Evolutionary conservation across 2,113 vertebrate species (phyloP), one percentile per base, ranked within the genome.

Genomic region (Donacobius atricapilla): DNA sequence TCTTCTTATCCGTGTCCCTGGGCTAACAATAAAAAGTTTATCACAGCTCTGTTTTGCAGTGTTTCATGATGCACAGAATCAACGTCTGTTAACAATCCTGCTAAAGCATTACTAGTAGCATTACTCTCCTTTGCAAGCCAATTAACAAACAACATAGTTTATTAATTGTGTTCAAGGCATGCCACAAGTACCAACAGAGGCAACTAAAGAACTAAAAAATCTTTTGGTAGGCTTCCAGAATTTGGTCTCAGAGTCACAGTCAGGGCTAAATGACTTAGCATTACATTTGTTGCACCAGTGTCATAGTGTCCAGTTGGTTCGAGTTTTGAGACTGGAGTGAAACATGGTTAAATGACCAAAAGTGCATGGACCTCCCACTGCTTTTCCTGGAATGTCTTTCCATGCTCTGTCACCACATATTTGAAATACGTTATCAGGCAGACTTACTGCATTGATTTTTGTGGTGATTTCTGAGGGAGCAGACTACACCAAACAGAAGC

Each of bases 251-350:
- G n/a, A 48, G 18, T 61, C 3, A 33, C 17, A 68, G 28, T 39
- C n/a, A 57, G 22, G 42, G 22, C 13, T 24, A 39, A 47, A 33
- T 39, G 13, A 31, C 4, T 66, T 3, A 39, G 13, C 16, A 39
- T 18, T 19, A 45, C 1, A 0, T 37, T 45, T 66, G 23, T 66
- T 80, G 54, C 3, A 1, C 37, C 2, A 5, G 2, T n/a, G 31
- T 28, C 2, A 0, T 30, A 42, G 24, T 42, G 30, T 35, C 37
- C 45, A 61, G 2, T 71, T 20, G n/a, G n/a, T n/a, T n/a, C n/a
- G n/a, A n/a, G n/a, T n/a, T n/a, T n/a, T n/a, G n/a, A n/a, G n/a
- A n/a, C n/a, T n/a, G n/a, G n/a, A n/a, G n/a, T n/a, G n/a, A n/a
- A n/a, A n/a, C n/a, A n/a, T n/a, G n/a, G n/a, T n/a, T n/a, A n/a